Percentiles rank a stretch among this genome's conserved stretches.
Conservation (phyloP, 2,113 vertebrate genomes). For the Periophthalmus modestus region DNA sequence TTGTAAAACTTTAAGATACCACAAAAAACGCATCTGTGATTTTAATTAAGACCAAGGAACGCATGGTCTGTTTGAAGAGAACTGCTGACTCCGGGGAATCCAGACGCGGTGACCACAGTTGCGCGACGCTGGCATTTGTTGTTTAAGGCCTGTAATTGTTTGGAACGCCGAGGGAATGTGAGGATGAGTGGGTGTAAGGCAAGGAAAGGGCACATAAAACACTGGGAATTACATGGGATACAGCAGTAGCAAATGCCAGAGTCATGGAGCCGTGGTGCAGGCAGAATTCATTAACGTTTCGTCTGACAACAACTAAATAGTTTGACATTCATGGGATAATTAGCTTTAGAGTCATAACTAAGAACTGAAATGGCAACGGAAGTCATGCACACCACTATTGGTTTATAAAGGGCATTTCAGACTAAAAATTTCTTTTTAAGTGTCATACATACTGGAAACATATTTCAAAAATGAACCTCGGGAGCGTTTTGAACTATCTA, state of each 20-base stretch:
- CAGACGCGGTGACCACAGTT: slow-evolving; percentile 31
- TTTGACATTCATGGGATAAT: slow-evolving; percentile 10
- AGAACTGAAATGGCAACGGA: background rate
- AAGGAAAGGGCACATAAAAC: background rate
- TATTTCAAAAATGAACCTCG: too few relatives aligned
- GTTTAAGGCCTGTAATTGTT: slow-evolving; percentile 40
- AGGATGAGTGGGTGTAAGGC: slow-evolving; percentile 28
- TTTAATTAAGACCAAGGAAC: slow-evolving; percentile 53
- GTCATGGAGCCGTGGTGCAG: background rate
- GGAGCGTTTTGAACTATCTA: too few relatives aligned
- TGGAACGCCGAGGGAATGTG: slow-evolving; percentile 5
- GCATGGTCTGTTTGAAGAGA: slow-evolving; percentile 25
- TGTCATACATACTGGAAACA: background rate
- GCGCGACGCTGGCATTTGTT: slow-evolving; percentile 15
- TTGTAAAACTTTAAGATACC: slow-evolving; percentile 56
- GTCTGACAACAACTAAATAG: slow-evolving; percentile 8
- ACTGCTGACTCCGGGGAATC: slow-evolving; percentile 43
- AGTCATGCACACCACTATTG: background rate
- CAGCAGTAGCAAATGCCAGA: slow-evolving; percentile 2
- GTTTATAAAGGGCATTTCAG: background rate
- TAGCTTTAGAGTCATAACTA: background rate
- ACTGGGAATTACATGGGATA: slow-evolving; percentile 7
- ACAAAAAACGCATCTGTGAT: slow-evolving; percentile 42
- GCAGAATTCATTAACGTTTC: slow-evolving; percentile 10
- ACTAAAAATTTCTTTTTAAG: background rate